These are phyloP conservation scores for Torymus aiolomorphi DNA, from an alignment of 2,888 invertebrate species.

Conservation along the genomic window DNA sequence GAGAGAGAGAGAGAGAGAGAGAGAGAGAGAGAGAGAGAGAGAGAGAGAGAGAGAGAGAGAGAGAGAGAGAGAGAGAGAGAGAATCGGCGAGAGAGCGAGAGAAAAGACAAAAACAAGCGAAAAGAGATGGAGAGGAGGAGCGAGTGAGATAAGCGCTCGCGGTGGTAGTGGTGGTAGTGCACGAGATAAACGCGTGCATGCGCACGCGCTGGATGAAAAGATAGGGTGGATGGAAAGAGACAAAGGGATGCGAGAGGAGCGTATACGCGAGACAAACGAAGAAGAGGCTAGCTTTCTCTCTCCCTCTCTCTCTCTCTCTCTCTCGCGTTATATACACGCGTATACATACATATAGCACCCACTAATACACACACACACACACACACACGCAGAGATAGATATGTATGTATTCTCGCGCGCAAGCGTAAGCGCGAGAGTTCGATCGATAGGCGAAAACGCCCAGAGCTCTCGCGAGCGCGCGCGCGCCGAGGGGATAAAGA, in stretches of 20 bases:
- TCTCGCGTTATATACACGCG: too few relatives aligned
- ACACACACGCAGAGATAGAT: too few relatives aligned
- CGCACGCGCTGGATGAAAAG: not conserved
- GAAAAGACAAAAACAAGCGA: not conserved
- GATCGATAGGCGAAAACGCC: conserved; percentile 34
- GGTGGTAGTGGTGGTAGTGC: not conserved
- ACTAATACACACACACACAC: too few relatives aligned
- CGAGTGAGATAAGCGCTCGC: not conserved
- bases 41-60: not conserved
- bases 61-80: not conserved
- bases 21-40: not conserved
- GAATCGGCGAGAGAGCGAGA: not conserved
- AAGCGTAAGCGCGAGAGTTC: not conserved
- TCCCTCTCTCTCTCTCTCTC: too few relatives aligned
- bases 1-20: not conserved
- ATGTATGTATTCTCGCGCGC: too few relatives aligned
- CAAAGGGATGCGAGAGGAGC: not conserved
- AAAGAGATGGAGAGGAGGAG: conserved; percentile 1
- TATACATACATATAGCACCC: too few relatives aligned
- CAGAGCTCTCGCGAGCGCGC: not conserved
- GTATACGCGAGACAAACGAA: too few relatives aligned
- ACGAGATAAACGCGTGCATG: conserved; percentile 16
- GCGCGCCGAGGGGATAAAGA: conserved; percentile 6
- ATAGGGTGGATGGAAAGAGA: conserved; percentile 15
- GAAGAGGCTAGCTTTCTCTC: too few relatives aligned